Evolutionary conservation across 1,140 invertebrate genomes (phyloP).

Genomic region (Triops cancriformis): DNA sequence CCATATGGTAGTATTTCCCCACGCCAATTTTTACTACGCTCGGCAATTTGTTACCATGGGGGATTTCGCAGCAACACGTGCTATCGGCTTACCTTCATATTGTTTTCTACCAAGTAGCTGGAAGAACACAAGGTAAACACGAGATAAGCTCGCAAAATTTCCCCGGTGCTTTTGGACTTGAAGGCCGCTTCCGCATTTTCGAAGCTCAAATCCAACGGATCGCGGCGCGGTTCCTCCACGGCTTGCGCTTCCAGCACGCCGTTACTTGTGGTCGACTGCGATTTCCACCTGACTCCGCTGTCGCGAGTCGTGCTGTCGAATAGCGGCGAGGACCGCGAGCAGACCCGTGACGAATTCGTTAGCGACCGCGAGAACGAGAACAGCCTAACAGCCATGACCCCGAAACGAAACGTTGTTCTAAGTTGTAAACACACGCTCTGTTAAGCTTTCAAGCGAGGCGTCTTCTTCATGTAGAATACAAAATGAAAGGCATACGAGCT

Average conservation of each 20-base stretch:
- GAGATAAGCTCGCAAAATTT: conserved; percentile 81
- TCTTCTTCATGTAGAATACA: too few relatives aligned
- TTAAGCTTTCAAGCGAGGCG: too few relatives aligned
- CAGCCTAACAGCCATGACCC: background rate
- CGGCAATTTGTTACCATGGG: too few relatives aligned
- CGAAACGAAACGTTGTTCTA: background rate
- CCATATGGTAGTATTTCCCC: background rate
- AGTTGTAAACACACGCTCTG: too few relatives aligned
- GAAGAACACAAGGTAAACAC: conserved; percentile 90
- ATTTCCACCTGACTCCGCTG: background rate
- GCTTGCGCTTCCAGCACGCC: background rate
- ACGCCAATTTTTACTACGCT: background rate
- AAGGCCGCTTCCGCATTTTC: conserved; percentile 45
- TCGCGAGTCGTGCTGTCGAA: background rate
- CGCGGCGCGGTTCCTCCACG: conserved; percentile 36
- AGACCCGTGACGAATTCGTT: background rate
- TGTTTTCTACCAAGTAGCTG: conserved; percentile 84
- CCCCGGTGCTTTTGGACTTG: conserved; percentile 83
- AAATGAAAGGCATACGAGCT: too few relatives aligned
- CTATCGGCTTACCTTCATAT: conserved; percentile 68
- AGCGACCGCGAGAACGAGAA: background rate
- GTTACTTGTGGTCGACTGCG: background rate
- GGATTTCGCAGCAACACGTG: too few relatives aligned
- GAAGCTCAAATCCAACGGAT: conserved; percentile 78
- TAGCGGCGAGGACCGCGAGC: background rate